A percentile compares a stretch with the other conserved stretches of the same genome.
These are phyloP conservation scores for Mizuhopecten yessoensis DNA, from an alignment of 1,140 invertebrate genomes.

Conservation along the genomic window DNA sequence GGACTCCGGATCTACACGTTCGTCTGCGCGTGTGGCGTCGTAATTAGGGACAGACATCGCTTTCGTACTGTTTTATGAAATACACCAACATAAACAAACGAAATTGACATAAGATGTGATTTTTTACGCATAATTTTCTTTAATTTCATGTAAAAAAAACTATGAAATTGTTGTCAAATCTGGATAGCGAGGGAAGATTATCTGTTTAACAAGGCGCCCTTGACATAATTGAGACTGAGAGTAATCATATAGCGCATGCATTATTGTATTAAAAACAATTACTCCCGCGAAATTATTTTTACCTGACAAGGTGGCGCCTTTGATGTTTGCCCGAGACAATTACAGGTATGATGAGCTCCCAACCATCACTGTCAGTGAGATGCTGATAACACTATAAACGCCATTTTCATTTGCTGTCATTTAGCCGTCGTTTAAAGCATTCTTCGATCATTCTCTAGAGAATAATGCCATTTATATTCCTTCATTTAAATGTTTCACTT, in stretches of 20 bases:
- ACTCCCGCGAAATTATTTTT: conserved; percentile 34
- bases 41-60: not conserved
- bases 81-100: conserved; percentile 3
- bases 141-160: conserved; percentile 32
- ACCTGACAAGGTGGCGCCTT: conserved; percentile 20
- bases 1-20: not conserved
- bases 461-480: conserved; percentile 25
- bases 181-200: conserved; percentile 24
- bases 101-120: conserved; percentile 17
- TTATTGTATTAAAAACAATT: conserved; percentile 40
- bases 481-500: conserved; percentile 34
- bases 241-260: conserved; percentile 20
- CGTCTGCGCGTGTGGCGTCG: conserved; percentile 1
- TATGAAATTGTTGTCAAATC: conserved; percentile 35
- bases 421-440: not conserved
- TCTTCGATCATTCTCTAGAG: not conserved
- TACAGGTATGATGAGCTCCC: conserved; percentile 19
- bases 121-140: conserved; percentile 30
- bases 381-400: conserved; percentile 1
- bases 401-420: conserved; percentile 38
- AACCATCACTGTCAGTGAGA: not conserved
- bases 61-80: conserved; percentile 1
- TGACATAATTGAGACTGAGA: conserved; percentile 34
- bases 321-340: conserved; percentile 32
- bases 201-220: conserved; percentile 6